Percentiles rank a stretch among this genome's conserved stretches.
These are phyloP conservation scores for Drosophila birchii DNA, from an alignment of 2,888 invertebrate species.

Conservation along the genomic window DNA sequence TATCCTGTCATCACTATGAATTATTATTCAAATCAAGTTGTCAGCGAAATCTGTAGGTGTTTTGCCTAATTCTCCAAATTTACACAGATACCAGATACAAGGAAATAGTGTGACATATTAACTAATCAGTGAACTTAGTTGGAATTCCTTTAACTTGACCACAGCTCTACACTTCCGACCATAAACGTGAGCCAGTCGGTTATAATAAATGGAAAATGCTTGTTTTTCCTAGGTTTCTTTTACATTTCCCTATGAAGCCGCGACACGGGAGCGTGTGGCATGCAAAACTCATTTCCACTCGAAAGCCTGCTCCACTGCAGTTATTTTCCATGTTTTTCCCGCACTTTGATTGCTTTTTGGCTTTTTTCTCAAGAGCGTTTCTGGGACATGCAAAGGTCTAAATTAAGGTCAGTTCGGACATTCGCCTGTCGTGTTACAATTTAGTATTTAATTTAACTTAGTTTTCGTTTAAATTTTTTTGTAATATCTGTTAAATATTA, in stretches of 20 bases:
- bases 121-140: slow-evolving; percentile 27
- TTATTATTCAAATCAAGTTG: slow-evolving; percentile 35
- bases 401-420: slow-evolving; percentile 62
- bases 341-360: slow-evolving; percentile 20
- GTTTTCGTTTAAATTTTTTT: slow-evolving; percentile 4
- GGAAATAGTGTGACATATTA: slow-evolving; percentile 16
- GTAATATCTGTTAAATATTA: slow-evolving; percentile 70
- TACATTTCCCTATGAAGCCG: slow-evolving; percentile 14
- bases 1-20: background rate
- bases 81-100: background rate
- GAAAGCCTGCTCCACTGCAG: slow-evolving; percentile 71
- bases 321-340: slow-evolving; percentile 70
- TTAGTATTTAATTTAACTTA: slow-evolving; percentile 23
- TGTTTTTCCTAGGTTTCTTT: background rate
- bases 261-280: slow-evolving; percentile 59
- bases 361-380: background rate
- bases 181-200: slow-evolving; percentile 32
- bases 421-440: slow-evolving; percentile 47
- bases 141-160: slow-evolving; percentile 11
- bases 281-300: slow-evolving; percentile 74
- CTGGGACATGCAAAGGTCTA: slow-evolving; percentile 35
- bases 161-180: slow-evolving; percentile 42
- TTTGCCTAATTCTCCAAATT: slow-evolving; percentile 6
- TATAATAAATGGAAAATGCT: slow-evolving; percentile 36
- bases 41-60: slow-evolving; percentile 13